Base-by-base conservation (phyloP, 2,888 invertebrate species). In the Rotaria sp. region DNA sequence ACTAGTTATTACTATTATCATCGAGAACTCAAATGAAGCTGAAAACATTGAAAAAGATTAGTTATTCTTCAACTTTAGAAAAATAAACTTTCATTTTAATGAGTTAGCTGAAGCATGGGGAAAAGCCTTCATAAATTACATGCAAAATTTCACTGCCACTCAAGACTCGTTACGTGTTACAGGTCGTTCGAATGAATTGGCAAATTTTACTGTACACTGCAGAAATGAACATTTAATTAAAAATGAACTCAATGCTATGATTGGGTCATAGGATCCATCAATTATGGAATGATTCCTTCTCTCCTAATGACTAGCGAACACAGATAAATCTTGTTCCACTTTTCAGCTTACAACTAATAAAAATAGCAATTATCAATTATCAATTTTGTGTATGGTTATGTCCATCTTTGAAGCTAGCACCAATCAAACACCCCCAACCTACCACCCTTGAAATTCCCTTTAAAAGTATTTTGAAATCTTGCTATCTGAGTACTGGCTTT, bases 181-280 rank as follows among this genome's bases (percentile, higher is more conserved):
- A 8, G 67, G 30, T 30, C n/a, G 35, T 15, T 67, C 18, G n/a
- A 30, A 67, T 67, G 67, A 67, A 67, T 88, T 88, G 18, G 87
- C 87, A 24, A 85, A 86, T 18, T 52, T 86, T 35, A 84, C 67
- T 35, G 85, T 86, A 8, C 84, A 55, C 80, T 86, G 80, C 24
- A 85, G n/a, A 10, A 84, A 41, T n/a, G 86, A 86, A 92, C 93
- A 97, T 30, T 96, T 97, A 0, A 96, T 97, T 87, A 95, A 97
- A 91, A 98, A 99, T 92, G 98, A 99, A 91, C 91, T 99, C 48
- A 93, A 94, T 87, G 93, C 96, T 85, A 94, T 96, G 86, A 96
- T 96, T n/a, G 92, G 93, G 87, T 95, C 95, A 0, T 97, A 97
- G 92, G 93, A 41, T 41, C 41, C 3, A 41, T 41, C 41, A 41